phyloP scores from a whole-genome alignment of 2,113 vertebrate genomes.

The Alethe castanea region DNA sequence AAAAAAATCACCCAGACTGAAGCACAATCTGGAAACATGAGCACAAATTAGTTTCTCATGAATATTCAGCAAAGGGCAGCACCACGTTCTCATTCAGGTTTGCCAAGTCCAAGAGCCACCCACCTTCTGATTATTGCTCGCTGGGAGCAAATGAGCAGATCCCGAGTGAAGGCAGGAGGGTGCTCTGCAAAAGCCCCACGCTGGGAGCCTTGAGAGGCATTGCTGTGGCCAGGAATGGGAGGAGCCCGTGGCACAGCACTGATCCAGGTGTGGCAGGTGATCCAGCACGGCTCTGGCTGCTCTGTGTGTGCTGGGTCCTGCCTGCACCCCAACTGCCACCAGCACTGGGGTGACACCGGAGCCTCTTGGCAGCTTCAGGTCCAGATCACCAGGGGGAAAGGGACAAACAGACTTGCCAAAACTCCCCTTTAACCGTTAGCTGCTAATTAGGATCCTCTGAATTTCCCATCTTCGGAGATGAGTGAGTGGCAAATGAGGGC shows the following conservation, averaged over 20 bases:
- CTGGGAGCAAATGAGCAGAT: accelerated
- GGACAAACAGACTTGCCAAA: not conserved
- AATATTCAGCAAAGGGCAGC: conserved; percentile 25
- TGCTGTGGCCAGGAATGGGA: not conserved
- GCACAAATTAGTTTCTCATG: conserved; percentile 16
- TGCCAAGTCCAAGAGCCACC: not conserved
- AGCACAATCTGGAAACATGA: not conserved
- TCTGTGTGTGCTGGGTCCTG: accelerated
- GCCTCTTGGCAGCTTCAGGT: accelerated
- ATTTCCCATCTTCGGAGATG: not conserved
- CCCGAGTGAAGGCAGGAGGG: not conserved
- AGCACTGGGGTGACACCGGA: accelerated
- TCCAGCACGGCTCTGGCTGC: not conserved
- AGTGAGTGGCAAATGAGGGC: not conserved
- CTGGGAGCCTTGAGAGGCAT: not conserved
- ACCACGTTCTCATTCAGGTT: not conserved
- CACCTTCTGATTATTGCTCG: not conserved
- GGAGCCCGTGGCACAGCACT: not conserved
- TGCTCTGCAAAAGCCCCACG: not conserved
- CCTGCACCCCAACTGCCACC: accelerated
- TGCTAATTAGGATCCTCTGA: not conserved
- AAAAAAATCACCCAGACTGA: not conserved
- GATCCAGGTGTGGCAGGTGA: too few species aligned
- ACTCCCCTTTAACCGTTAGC: not conserved
- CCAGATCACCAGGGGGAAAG: not conserved